Conservation (phyloP, 1,140 invertebrate species). For the Arion vulgaris region DNA sequence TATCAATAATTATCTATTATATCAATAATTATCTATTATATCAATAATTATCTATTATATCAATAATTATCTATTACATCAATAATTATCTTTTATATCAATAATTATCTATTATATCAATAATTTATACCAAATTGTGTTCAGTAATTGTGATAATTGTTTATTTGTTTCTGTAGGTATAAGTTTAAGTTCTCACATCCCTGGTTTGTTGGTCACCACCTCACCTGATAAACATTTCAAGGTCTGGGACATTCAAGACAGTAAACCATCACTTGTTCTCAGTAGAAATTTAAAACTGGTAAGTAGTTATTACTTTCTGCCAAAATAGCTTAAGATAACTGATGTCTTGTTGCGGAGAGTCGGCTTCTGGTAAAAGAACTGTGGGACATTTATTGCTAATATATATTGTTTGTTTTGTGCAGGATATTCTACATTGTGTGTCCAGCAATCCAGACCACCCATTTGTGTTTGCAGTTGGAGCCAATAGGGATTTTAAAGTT, state of each 20-base stretch:
- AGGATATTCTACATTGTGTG: slow-evolving; percentile 82
- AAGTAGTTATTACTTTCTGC: neutral
- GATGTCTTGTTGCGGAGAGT: too few relatives aligned
- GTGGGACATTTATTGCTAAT: slow-evolving; percentile 46
- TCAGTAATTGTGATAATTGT: too few relatives aligned
- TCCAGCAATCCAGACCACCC: slow-evolving; percentile 85
- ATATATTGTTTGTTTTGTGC: slow-evolving; percentile 33
- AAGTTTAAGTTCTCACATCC: slow-evolving; percentile 79
- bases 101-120: too few relatives aligned
- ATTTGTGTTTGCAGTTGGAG: slow-evolving; percentile 85
- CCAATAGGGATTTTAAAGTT: slow-evolving; percentile 84
- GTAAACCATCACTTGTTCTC: slow-evolving; percentile 69
- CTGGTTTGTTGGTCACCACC: slow-evolving; percentile 81
- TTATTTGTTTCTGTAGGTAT: slow-evolving; percentile 69
- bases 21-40: too few relatives aligned
- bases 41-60: too few relatives aligned
- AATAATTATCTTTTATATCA: too few relatives aligned
- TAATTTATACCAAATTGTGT: too few relatives aligned
- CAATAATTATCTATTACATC: too few relatives aligned
- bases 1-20: too few relatives aligned
- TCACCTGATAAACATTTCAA: slow-evolving; percentile 84
- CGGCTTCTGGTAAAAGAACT: too few relatives aligned
- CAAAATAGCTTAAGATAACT: too few relatives aligned
- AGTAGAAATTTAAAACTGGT: slow-evolving; percentile 66
- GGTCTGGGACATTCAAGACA: slow-evolving; percentile 81